phyloP scores from a whole-genome alignment of 1,140 invertebrate species.

The Musca vetustissima region DNA sequence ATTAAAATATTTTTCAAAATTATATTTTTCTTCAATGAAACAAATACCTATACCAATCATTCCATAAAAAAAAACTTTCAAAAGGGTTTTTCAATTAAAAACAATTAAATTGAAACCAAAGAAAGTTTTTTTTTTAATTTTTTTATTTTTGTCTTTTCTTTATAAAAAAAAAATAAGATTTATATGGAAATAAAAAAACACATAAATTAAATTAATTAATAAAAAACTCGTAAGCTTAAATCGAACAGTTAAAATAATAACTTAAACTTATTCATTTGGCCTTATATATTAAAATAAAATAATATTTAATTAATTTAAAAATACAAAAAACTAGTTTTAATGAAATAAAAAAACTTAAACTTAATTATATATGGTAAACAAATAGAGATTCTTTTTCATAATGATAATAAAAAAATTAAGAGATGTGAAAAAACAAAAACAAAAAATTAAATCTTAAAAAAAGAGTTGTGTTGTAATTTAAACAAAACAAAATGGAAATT shows the following conservation, averaged over 20 bases:
- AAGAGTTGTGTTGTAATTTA: slow-evolving; percentile 26
- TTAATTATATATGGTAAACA: neutral
- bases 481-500: slow-evolving; percentile 35
- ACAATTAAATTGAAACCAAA: slow-evolving; percentile 4
- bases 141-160: too few relatives aligned
- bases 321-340: neutral
- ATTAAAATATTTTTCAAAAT: neutral
- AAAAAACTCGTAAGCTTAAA: slow-evolving; percentile 17
- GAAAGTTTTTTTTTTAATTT: neutral
- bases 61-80: slow-evolving; percentile 20
- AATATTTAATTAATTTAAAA: slow-evolving; percentile 12
- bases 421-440: neutral
- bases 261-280: slow-evolving; percentile 26
- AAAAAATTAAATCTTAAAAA: slow-evolving; percentile 1
- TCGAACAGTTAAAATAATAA: slow-evolving; percentile 24
- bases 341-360: slow-evolving; percentile 12
- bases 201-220: slow-evolving; percentile 5
- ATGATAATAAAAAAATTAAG: neutral
- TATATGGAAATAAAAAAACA: neutral
- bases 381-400: neutral
- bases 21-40: neutral
- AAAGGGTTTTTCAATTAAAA: too few relatives aligned
- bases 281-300: slow-evolving; percentile 22
- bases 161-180: neutral
- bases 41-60: slow-evolving; percentile 20